These are phyloP conservation scores for Lepidochitona cinerea DNA, from an alignment of 2,888 invertebrate genomes.

Conservation along the genomic window DNA sequence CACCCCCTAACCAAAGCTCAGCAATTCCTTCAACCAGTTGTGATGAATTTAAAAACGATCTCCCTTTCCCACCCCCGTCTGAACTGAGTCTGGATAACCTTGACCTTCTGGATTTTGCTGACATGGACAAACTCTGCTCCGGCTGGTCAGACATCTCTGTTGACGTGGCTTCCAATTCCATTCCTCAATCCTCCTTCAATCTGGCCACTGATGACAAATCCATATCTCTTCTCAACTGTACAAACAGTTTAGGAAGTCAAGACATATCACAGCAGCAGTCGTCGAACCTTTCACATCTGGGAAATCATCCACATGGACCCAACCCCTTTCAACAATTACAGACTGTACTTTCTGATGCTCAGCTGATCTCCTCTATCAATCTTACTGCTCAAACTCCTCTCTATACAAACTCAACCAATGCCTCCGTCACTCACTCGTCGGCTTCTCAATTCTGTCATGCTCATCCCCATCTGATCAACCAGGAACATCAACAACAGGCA, in stretches of 20 bases:
- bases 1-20: background rate
- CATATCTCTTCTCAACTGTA: constrained; percentile 16
- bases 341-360: no score
- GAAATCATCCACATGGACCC: no score
- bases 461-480: no score
- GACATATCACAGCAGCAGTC: background rate
- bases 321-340: no score
- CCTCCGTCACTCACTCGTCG: no score
- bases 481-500: no score
- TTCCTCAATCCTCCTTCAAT: constrained; percentile 16
- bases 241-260: constrained; percentile 24
- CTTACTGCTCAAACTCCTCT: no score
- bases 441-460: no score
- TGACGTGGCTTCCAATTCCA: background rate
- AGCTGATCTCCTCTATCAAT: no score
- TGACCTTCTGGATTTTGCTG: constrained; percentile 60
- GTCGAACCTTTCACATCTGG: no score
- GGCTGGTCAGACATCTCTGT: background rate
- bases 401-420: no score
- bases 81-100: constrained; percentile 60
- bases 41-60: constrained; percentile 42
- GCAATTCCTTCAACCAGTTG: constrained; percentile 21
- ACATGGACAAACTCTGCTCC: constrained; percentile 52
- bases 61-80: constrained; percentile 43
- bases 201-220: background rate